phyloP scores from a whole-genome alignment of 2,797 vertebrate species.

The Euphonia xanthogaster region DNA sequence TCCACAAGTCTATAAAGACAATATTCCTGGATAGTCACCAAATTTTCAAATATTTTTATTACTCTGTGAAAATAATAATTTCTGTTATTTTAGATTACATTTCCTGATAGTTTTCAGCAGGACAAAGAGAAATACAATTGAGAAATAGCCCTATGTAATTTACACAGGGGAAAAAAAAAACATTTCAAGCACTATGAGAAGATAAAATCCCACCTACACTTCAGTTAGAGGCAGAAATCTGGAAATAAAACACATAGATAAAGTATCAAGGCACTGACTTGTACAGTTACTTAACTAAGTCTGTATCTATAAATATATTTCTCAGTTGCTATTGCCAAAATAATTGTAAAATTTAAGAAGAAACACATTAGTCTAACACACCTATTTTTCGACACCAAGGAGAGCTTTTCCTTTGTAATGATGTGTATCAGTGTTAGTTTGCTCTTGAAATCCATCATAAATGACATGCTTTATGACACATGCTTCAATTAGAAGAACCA shows the following conservation, averaged over 20 bases:
- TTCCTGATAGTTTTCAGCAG: background rate
- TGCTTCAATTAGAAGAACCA: background rate
- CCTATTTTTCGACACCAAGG: background rate
- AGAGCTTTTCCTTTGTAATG: background rate
- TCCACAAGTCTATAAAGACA: background rate
- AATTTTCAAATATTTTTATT: background rate
- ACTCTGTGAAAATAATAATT: background rate
- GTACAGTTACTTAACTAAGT: background rate
- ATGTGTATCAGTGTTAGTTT: background rate
- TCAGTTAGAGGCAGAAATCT: background rate
- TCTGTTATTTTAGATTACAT: background rate
- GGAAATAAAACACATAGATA: background rate
- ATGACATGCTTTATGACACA: background rate
- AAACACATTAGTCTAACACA: background rate
- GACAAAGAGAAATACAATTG: background rate
- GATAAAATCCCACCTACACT: background rate
- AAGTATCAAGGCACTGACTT: background rate
- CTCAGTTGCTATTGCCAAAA: background rate
- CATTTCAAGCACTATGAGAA: background rate
- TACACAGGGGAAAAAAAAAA: background rate
- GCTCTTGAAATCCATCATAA: background rate
- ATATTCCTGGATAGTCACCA: background rate
- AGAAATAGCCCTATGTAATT: background rate
- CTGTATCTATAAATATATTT: background rate
- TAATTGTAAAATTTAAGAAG: background rate